Percentiles rank a stretch among this genome's conserved stretches.
phyloP scores from a whole-genome alignment of 1,140 invertebrate genomes.

The Arctopsyche grandis region DNA sequence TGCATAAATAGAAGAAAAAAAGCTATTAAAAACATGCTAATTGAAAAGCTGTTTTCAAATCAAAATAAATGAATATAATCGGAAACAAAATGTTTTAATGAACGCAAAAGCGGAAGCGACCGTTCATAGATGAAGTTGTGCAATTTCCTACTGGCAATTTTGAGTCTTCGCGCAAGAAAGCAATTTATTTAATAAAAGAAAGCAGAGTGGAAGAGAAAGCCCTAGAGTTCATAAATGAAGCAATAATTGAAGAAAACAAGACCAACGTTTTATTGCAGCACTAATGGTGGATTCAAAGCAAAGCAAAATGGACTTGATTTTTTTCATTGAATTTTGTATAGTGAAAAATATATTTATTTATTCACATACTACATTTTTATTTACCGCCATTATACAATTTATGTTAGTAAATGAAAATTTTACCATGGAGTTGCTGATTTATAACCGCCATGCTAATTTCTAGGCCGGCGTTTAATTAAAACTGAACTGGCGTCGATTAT shows the following conservation, averaged over 20 bases:
- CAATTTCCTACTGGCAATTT: neutral
- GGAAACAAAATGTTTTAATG: conserved; percentile 1
- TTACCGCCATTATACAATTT: neutral
- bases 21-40: too few species aligned
- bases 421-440: conserved; percentile 2
- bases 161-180: conserved; percentile 11
- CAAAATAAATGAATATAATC: neutral
- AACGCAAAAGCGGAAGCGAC: neutral
- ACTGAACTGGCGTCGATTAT: conserved; percentile 11
- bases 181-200: conserved; percentile 24
- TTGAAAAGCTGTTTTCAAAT: neutral
- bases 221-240: conserved; percentile 10
- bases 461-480: conserved; percentile 24
- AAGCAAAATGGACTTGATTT: neutral
- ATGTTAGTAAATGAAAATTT: too few species aligned
- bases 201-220: neutral
- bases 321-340: neutral
- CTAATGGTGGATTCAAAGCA: neutral
- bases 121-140: neutral
- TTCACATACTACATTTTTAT: neutral
- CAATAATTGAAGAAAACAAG: conserved; percentile 21
- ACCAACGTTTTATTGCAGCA: conserved; percentile 20
- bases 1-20: too few species aligned
- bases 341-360: neutral
- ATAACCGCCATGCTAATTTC: conserved; percentile 16